Conservation (phyloP, 2,888 invertebrate species). For the Pristionchus exspectatus region DNA sequence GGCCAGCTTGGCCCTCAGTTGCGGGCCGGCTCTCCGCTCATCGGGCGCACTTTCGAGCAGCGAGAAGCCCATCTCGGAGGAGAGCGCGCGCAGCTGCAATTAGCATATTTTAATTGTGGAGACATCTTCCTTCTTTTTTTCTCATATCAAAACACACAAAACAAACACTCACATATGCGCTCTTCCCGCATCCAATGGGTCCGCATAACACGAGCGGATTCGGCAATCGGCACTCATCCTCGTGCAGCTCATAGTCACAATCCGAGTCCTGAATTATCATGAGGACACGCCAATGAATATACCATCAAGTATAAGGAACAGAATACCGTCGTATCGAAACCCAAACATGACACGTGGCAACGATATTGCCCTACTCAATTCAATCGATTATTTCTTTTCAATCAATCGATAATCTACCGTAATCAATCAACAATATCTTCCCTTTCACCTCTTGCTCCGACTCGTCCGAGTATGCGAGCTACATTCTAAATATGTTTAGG, state of each 20-base stretch:
- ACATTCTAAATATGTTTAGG: no score
- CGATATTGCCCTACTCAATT: background rate
- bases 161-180: background rate
- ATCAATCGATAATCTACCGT: background rate
- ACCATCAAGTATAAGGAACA: background rate
- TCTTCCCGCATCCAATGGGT: conserved; percentile 44
- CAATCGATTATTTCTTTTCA: background rate
- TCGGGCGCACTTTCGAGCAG: conserved; percentile 36
- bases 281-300: no score
- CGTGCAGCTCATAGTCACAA: background rate
- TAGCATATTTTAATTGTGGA: no score
- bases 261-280: background rate
- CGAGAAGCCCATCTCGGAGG: background rate
- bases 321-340: background rate
- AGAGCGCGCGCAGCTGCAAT: conserved; percentile 12
- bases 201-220: conserved; percentile 34
- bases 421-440: background rate
- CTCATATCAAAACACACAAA: no score
- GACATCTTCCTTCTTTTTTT: no score
- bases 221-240: conserved; percentile 22
- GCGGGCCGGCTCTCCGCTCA: background rate
- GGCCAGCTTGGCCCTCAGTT: background rate
- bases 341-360: background rate
- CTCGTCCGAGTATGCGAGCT: no score
- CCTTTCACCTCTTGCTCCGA: background rate